Evolutionary conservation across 2,888 invertebrate species (phyloP), one percentile per base, ranked within the genome.

Genomic region (Drosophila yooni): DNA sequence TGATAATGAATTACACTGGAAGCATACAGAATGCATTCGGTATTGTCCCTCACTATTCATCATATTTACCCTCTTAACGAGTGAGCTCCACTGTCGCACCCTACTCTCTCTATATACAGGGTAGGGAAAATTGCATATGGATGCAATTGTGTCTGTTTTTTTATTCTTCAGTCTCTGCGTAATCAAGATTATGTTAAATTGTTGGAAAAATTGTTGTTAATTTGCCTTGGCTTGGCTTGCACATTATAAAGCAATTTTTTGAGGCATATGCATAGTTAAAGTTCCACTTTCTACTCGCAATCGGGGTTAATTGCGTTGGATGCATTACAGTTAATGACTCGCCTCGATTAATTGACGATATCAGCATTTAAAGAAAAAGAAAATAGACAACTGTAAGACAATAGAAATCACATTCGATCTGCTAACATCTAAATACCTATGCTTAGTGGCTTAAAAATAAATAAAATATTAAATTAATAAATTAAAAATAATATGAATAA

Each of bases 131-230:
- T 58, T 75, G 73, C 76, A 85, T 68, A 63, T 58, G 62, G 15
- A 25, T 46, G 68, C 59, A 71, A 68, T 60, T 64, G 51, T 38
- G 34, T 31, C 40, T n/a, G 40, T 1, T 27, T 33, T 25, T 46
- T 46, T 46, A 15, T 52, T 50, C 65, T 25, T 58, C 50, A 63
- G 59, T 61, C 74, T 66, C 72, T 56, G 76, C 70, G 77, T 76
- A 74, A 89, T 88, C 86, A 81, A 88, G 89, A 88, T 89, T 81
- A 82, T 86, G 88, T 89, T 90, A 85, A 89, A 89, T 89, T 89
- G 89, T 60, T 77, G 80, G 88, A 74, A 86, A 89, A 90, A 90
- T 86, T 89, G 88, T 83, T 88, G 83, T 77, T 88, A 89, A 88
- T 88, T 88, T 83, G 73, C 81, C 65, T 61, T 74, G 78, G 88